phyloP scores from a whole-genome alignment of 2,113 vertebrate species.

The Meleagris gallopavo region DNA sequence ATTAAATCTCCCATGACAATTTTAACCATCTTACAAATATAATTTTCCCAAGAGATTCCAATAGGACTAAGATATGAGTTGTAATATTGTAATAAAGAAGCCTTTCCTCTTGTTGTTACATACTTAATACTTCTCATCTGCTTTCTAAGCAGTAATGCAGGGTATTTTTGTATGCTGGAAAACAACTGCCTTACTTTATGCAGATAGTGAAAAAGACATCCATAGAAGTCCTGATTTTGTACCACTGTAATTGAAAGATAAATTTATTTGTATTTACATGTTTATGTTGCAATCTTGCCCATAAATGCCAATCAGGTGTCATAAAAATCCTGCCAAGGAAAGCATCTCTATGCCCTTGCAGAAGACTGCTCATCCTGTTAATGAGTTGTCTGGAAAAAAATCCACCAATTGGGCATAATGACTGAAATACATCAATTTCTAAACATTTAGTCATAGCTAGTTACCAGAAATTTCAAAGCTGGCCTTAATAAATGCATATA shows the following conservation, averaged over 20 bases:
- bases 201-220: neutral
- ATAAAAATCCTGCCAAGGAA: neutral
- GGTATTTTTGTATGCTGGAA: neutral
- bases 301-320: neutral
- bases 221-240: neutral
- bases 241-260: neutral
- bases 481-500: neutral
- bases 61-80: neutral
- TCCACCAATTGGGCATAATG: neutral
- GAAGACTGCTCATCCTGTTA: neutral
- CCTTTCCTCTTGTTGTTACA: neutral
- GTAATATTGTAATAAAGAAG: neutral
- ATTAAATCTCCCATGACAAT: neutral
- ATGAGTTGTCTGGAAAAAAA: constrained; percentile 1
- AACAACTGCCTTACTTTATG: neutral
- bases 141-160: neutral
- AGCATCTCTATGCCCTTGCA: neutral
- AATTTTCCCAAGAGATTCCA: neutral
- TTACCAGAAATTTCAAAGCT: neutral
- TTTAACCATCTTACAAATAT: neutral
- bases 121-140: neutral
- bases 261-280: neutral
- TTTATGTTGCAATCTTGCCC: neutral
- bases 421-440: neutral
- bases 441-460: neutral